Percentiles rank a stretch among this genome's conserved stretches.
These are phyloP conservation scores for Rousettus leschenaultii DNA, from an alignment of 2,113 vertebrate genomes.

Conservation along the genomic window DNA sequence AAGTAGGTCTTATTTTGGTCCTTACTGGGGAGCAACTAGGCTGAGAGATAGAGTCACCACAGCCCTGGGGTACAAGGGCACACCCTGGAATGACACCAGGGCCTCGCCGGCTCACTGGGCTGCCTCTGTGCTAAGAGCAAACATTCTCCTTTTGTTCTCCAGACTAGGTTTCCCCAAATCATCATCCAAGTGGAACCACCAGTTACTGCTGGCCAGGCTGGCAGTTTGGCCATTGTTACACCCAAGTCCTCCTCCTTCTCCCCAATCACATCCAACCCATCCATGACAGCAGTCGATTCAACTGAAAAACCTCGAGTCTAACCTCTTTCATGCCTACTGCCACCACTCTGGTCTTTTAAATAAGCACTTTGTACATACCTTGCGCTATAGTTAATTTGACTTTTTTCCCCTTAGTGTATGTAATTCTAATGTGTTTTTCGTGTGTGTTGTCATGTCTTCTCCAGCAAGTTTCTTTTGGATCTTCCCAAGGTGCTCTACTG, in stretches of 20 bases:
- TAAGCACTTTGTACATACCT: neutral
- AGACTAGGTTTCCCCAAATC: neutral
- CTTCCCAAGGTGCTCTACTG: neutral
- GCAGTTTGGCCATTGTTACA: neutral
- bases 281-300: neutral
- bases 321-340: neutral
- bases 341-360: neutral
- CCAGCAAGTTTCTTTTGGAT: neutral
- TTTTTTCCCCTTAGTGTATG: neutral
- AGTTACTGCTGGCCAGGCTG: neutral
- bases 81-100: neutral
- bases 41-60: neutral
- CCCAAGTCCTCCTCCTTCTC: neutral
- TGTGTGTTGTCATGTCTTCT: neutral
- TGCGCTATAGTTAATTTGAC: neutral
- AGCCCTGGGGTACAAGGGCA: neutral
- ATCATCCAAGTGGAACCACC: neutral
- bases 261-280: neutral
- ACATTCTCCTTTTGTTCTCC: neutral
- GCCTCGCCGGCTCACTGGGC: neutral
- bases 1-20: neutral
- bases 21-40: neutral
- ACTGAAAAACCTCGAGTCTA: neutral
- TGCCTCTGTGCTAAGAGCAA: neutral
- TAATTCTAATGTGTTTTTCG: neutral